Conservation (phyloP, 2,888 invertebrate genomes). For the Mimas tiliae region DNA sequence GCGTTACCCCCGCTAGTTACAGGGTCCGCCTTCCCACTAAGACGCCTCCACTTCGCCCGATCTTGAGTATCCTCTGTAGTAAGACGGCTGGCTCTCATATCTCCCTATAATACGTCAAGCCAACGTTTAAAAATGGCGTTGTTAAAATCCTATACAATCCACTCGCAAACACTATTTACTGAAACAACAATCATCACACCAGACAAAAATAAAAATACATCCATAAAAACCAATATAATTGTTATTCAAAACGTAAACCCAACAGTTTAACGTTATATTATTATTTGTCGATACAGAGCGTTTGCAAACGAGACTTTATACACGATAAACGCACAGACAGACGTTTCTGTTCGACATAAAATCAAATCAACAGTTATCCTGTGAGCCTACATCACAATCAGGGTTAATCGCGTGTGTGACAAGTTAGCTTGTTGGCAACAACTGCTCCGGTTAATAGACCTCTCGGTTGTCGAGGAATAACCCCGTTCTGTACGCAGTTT, state of each 20-base stretch:
- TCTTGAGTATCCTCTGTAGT: too few species aligned
- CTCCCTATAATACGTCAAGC: too few species aligned
- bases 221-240: conserved; percentile 58
- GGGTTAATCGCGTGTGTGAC: conserved; percentile 83
- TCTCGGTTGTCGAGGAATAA: conserved; percentile 38
- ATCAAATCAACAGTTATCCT: conserved; percentile 85
- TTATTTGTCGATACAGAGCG: conserved; percentile 29
- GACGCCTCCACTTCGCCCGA: too few species aligned
- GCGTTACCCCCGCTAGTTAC: too few species aligned
- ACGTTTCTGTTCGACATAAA: conserved; percentile 83
- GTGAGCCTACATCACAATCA: conserved; percentile 84
- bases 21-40: too few species aligned
- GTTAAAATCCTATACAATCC: conserved; percentile 27
- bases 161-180: conserved; percentile 23
- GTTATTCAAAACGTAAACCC: conserved; percentile 63
- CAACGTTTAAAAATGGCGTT: too few species aligned
- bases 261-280: conserved; percentile 64
- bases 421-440: conserved; percentile 77
- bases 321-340: conserved; percentile 82
- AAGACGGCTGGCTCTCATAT: too few species aligned
- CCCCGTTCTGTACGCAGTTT: conserved; percentile 30
- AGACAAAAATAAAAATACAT: conserved; percentile 49
- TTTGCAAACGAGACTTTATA: conserved; percentile 72
- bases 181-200: conserved; percentile 28
- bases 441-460: conserved; percentile 56